Percentiles rank a stretch among this genome's conserved stretches.
These are phyloP conservation scores for Lichenostomus cassidix DNA, from an alignment of 2,113 vertebrate genomes.

Conservation along the genomic window DNA sequence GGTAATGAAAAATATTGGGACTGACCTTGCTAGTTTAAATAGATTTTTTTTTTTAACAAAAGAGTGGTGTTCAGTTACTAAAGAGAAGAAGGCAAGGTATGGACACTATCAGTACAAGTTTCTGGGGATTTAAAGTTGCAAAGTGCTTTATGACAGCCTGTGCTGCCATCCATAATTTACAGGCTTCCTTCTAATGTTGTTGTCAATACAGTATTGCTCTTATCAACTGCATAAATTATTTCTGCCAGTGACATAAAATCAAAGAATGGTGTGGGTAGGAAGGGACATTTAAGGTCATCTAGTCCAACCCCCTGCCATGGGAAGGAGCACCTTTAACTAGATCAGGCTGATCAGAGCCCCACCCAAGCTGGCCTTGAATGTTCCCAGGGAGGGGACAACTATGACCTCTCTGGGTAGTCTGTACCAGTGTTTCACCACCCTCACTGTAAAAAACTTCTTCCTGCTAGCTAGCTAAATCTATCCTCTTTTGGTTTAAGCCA, in stretches of 20 bases:
- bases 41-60: background rate
- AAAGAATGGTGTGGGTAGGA: background rate
- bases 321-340: background rate
- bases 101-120: background rate
- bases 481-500: background rate
- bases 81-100: background rate
- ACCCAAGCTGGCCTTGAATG: no score
- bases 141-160: background rate
- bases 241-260: background rate
- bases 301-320: background rate
- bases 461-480: background rate
- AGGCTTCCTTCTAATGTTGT: background rate
- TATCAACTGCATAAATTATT: background rate
- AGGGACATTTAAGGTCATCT: background rate
- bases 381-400: background rate
- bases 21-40: background rate
- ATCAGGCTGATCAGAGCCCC: background rate
- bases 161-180: background rate
- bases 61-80: background rate
- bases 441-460: background rate
- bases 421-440: background rate
- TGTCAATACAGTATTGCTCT: conserved; percentile 11
- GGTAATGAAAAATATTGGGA: background rate
- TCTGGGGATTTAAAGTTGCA: background rate
- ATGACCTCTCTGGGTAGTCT: background rate